Base-by-base conservation (phyloP, 1,140 invertebrate genomes). In the Pogonomyrmex barbatus region DNA sequence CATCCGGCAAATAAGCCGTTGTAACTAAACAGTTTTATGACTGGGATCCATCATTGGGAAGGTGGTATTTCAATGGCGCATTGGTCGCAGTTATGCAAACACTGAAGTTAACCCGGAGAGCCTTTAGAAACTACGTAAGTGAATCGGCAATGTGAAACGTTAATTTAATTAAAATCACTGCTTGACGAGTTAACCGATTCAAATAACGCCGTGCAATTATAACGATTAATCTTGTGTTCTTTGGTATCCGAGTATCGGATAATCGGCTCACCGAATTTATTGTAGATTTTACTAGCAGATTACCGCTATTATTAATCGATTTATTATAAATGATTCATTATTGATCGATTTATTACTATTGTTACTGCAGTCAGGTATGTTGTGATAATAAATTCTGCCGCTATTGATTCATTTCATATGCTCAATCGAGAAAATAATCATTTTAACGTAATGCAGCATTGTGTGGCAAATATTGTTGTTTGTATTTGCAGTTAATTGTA, bases 131-230 rank as follows among this genome's bases (percentile, higher is more conserved):
- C 2, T 56, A 73, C 50, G 47, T 33, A 79, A 62, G 45, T 60
- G n/a, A 65, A 24, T 65, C 17, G 47, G 9, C 33, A 52, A 52
- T 17, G 17, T 4, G 5, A 67, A 79, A 42, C 17, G 8, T n/a
- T 50, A 78, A 67, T 79, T 54, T 67, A 79, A 68, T 68, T 68
- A 68, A 67, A 54, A 79, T 68, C 14, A 3, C 58, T 62, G 6
- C 47, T 65, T 39, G 33, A 47, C 1, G 24, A 60, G 14, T 68
- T 68, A 5, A 79, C n/a, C 42, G 12, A 30, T 39, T 47, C 10
- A 14, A n/a, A 8, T 52, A 54, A 79, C 6, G 8, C 14, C 33
- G 14, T 62, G 30, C 33, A 79, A 68, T 68, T 79, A 30, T 39
- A 4, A 4, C 12, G 6, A 42, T 52, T 65, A 65, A 54, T 54